Evolutionary conservation across 2,797 vertebrate species (phyloP), one percentile per base, ranked within the genome.

Genomic region (Dromococcyx pavoninus): DNA sequence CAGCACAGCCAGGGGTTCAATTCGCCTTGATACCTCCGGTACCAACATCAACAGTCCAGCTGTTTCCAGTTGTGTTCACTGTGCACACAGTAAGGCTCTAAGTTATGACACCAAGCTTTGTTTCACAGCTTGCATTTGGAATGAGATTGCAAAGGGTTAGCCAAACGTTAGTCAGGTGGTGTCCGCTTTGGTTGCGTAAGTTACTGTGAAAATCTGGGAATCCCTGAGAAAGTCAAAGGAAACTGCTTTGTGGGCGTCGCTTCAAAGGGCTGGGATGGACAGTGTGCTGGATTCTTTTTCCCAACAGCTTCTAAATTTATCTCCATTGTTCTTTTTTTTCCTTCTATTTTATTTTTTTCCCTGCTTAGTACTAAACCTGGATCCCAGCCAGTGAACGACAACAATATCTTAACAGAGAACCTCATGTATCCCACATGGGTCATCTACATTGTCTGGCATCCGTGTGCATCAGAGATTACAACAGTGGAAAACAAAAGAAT

Each of bases 351-450:
- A 44, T 25, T 84, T 95, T 93, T 98, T 91, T 94, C 78, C 44
- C 35, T 93, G 81, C 81, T 96, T 94, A 86, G 77, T 94, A 95
- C 97, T 98, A 98, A 98, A 97, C 96, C 69, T 97, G 98, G 98
- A 98, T 56, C 13, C 10, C 78, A 88, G 98, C 98, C 98, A 98
- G 97, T 24, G 84, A 98, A 97, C 96, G 97, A 98, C 98, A 98
- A 98, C 98, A 99, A 98, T 98, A 98, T 97, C 97, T 97, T 98
- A 98, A 98, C 97, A 98, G 97, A 96, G 97, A 98, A 97, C 98
- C 96, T 97, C 93, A 96, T 94, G 87, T 83, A 95, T 98, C 95
- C 97, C 98, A 97, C 98, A 98, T 78, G 78, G 97, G 91, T 97
- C 97, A 98, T 97, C 97, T 97, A 95, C 97, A 98, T 98, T 98